Evolutionary conservation across 2,113 vertebrate genomes (phyloP).

Genomic region (Thamnophis sirtalis): DNA sequence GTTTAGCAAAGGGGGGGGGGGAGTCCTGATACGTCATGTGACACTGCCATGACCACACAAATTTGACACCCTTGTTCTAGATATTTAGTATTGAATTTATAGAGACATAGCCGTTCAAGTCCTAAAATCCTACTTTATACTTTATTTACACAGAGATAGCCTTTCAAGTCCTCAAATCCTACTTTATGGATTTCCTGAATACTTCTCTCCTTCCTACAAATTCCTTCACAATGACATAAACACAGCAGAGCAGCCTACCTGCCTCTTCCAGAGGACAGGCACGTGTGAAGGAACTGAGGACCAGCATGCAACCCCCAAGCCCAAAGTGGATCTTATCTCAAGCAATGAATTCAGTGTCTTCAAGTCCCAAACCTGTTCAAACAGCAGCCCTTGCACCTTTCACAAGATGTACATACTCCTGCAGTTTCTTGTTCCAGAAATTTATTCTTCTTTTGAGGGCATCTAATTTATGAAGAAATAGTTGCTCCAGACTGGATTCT

Average conservation of each 20-base stretch:
- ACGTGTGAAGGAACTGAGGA: background rate
- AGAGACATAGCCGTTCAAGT: background rate
- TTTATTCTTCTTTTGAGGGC: conserved; percentile 67
- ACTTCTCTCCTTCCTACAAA: background rate
- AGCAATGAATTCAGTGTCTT: background rate
- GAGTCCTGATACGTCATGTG: too few species aligned
- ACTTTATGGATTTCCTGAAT: background rate
- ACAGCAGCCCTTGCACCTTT: conserved; percentile 22
- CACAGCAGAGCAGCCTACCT: background rate
- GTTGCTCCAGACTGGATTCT: conserved; percentile 58
- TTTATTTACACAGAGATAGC: background rate
- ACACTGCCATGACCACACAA: too few species aligned
- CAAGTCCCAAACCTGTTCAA: background rate
- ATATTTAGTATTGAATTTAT: background rate
- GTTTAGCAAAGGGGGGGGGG: too few species aligned
- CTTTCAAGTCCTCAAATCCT: background rate
- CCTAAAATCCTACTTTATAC: background rate
- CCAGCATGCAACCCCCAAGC: background rate
- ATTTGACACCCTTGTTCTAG: background rate
- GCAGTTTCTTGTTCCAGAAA: conserved; percentile 69
- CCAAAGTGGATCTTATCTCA: background rate
- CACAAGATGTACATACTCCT: conserved; percentile 72
- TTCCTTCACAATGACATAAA: background rate
- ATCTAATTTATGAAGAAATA: conserved; percentile 69
- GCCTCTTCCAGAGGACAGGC: background rate